Base-by-base conservation (phyloP, 2,888 invertebrate species). In the Calliphora vomitoria region DNA sequence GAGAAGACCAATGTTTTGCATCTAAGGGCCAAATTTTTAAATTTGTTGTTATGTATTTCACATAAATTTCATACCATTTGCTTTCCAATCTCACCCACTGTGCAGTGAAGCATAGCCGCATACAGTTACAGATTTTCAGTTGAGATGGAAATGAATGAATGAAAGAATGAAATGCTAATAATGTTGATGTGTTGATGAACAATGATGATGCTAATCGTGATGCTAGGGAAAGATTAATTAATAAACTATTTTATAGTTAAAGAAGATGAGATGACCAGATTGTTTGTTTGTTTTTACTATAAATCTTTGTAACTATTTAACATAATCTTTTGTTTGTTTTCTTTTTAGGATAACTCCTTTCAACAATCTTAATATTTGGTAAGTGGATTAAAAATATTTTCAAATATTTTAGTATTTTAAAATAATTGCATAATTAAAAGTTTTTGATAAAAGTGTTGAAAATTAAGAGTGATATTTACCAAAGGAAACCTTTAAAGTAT, bases 151-250 rank as follows among this genome's bases (percentile, higher is more conserved):
- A 35, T 50, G n/a, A 53, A 64, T 66, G 41, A 41, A 44, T 78
- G 31, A 78, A 18, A 41, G 41, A 41, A 44, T 78, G 31, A 78
- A 18, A 41, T 41, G 20, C 41, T 41, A 53, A 35, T 20, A 31
- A 58, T 25, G 25, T 20, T 55, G 6, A 55, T 55, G 55, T 44
- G 55, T 68, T 78, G 53, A 71, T 71, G 55, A 66, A 44, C 53
- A 41, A 18, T 35, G 55, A 66, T 72, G 64, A 82, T 44, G 69
- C 10, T 64, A 18, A 35, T 71, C 71, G 71, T 78, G 15, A 78
- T 71, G 41, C n/a, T 20, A 18, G 18, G 11, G 8, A n/a, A 35
- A 31, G 25, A 78, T 78, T 68, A 68, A 78, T 78, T 78, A 44
- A 55, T 25, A 68, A 68, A 78, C 47, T 64, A 55, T 55, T 8